These are phyloP conservation scores for Nineta flava DNA, from an alignment of 2,888 invertebrate species.

Conservation along the genomic window DNA sequence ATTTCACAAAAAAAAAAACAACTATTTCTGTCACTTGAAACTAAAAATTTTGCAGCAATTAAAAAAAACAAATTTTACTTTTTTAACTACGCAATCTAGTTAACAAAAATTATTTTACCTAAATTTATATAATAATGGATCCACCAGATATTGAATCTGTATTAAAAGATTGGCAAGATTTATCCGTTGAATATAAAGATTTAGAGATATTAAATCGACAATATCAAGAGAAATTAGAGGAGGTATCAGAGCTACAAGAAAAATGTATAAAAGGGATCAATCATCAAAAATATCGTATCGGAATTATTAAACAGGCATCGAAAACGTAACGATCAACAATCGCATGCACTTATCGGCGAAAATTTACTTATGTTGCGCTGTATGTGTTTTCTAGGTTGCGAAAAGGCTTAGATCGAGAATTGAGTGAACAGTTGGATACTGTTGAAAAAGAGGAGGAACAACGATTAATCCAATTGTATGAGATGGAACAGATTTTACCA, in stretches of 20 bases:
- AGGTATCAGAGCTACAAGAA: slow-evolving; percentile 66
- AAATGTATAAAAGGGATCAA: slow-evolving; percentile 76
- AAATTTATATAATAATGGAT: slow-evolving; percentile 16
- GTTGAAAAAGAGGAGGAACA: slow-evolving; percentile 67
- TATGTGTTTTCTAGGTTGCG: slow-evolving; percentile 13
- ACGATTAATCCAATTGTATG: slow-evolving; percentile 70
- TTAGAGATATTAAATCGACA: slow-evolving; percentile 76
- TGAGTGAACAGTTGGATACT: slow-evolving; percentile 37
- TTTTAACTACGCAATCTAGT: too few relatives aligned
- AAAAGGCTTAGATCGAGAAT: slow-evolving; percentile 22
- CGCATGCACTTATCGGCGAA: background rate
- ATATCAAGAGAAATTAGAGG: slow-evolving; percentile 72
- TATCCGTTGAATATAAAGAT: slow-evolving; percentile 59
- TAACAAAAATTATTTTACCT: background rate
- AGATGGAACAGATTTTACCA: slow-evolving; percentile 87
- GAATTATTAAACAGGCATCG: slow-evolving; percentile 58
- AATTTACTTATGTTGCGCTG: slow-evolving; percentile 4
- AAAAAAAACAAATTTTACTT: too few relatives aligned
- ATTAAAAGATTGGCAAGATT: slow-evolving; percentile 64
- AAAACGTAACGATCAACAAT: slow-evolving; percentile 49
- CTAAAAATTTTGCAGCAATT: too few relatives aligned
- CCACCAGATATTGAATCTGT: slow-evolving; percentile 38
- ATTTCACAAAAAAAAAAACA: too few relatives aligned
- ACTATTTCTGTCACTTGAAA: too few relatives aligned
- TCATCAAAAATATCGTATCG: slow-evolving; percentile 84